These are phyloP conservation scores for Acronicta alni DNA, from an alignment of 2,888 invertebrate genomes.

Conservation along the genomic window DNA sequence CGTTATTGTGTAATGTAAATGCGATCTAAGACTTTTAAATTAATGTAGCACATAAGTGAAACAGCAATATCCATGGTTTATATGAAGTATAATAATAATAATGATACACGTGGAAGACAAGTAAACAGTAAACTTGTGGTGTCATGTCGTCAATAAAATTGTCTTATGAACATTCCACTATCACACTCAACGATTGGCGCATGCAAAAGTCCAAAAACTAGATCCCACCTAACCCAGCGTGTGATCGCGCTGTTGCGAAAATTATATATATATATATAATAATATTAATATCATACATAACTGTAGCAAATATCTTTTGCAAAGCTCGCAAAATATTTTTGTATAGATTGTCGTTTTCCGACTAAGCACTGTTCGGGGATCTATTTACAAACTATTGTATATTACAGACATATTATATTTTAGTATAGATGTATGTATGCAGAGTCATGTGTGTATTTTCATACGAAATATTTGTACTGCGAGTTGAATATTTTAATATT, in stretches of 20 bases:
- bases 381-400: slow-evolving; percentile 87
- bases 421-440: slow-evolving; percentile 86
- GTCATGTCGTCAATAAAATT: slow-evolving; percentile 59
- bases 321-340: slow-evolving; percentile 80
- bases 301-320: slow-evolving; percentile 73
- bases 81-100: slow-evolving; percentile 38
- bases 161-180: slow-evolving; percentile 82
- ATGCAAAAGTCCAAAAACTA: slow-evolving; percentile 78
- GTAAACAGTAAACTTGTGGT: slow-evolving; percentile 72
- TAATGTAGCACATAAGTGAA: slow-evolving; percentile 57
- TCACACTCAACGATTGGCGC: slow-evolving; percentile 76
- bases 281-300: slow-evolving; percentile 56
- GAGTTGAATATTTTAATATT: slow-evolving; percentile 85
- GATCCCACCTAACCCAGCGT: slow-evolving; percentile 84
- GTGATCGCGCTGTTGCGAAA: slow-evolving; percentile 70
- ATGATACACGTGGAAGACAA: slow-evolving; percentile 55
- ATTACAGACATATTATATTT: slow-evolving; percentile 82
- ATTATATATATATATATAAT: slow-evolving; percentile 56
- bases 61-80: slow-evolving; percentile 58
- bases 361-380: slow-evolving; percentile 71
- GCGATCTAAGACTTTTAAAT: slow-evolving; percentile 57
- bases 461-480: slow-evolving; percentile 85
- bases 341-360: slow-evolving; percentile 81
- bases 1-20: slow-evolving; percentile 44
- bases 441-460: slow-evolving; percentile 88